Percentiles rank a stretch among this genome's conserved stretches.
phyloP scores from a whole-genome alignment of 30 jellyfish, hydroid and myxozoan species.

The Turritopsis rubra region DNA sequence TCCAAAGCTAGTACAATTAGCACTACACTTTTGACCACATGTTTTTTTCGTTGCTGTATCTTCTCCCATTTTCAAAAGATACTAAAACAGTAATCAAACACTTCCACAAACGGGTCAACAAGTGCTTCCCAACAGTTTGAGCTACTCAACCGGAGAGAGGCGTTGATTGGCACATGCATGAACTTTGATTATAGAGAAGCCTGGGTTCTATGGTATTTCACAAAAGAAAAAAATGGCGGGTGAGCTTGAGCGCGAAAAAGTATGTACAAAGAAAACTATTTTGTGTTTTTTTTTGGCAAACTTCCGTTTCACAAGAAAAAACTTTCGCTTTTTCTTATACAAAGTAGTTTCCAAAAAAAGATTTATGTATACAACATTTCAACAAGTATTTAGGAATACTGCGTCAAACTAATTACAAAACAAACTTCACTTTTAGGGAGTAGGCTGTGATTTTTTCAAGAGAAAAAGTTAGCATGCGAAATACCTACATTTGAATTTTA shows the following conservation, averaged over 20 bases:
- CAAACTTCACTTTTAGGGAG: too few species aligned
- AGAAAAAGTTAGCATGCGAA: too few species aligned
- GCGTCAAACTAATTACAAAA: too few species aligned
- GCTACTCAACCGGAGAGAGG: slow-evolving; percentile 23
- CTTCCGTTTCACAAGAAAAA: too few species aligned
- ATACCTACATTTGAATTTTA: too few species aligned
- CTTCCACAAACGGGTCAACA: slow-evolving; percentile 14
- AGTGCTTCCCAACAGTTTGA: slow-evolving; percentile 11
- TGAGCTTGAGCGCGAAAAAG: not conserved
- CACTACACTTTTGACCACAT: slow-evolving; percentile 43
- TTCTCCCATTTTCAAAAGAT: slow-evolving; percentile 42
- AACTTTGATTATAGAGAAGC: not conserved
- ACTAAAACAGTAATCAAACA: not conserved
- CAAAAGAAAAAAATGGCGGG: slow-evolving; percentile 28
- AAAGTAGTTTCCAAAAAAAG: too few species aligned
- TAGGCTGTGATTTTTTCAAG: too few species aligned
- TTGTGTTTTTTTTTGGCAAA: too few species aligned
- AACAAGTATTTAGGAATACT: too few species aligned
- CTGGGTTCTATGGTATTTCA: slow-evolving; percentile 14
- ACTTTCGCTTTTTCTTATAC: too few species aligned
- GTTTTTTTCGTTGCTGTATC: slow-evolving; percentile 24
- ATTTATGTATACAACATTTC: too few species aligned
- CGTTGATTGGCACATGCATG: slow-evolving; percentile 32
- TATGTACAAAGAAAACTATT: too few species aligned
- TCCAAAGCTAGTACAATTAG: slow-evolving; percentile 64